Base-by-base conservation (phyloP, 2,113 vertebrate species). In the Fukomys damarensis region DNA sequence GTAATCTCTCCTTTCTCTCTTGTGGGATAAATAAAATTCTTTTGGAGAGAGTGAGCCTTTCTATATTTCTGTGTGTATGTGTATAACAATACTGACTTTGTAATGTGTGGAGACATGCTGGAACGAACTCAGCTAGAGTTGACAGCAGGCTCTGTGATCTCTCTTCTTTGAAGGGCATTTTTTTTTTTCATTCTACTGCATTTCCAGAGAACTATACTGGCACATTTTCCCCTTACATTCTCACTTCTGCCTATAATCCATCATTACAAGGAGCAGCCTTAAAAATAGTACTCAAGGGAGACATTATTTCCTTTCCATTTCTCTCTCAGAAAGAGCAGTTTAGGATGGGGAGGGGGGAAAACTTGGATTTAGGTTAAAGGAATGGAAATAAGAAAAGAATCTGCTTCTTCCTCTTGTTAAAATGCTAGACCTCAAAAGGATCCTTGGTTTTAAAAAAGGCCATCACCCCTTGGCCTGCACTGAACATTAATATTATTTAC, bases 281-380 rank as follows among this genome's bases (percentile, higher is more conserved):
- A 96, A 96, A 72, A 46, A 90, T 46, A 24, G 96, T 52, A 81
- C 94, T 82, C 89, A 2, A 24, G 72, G 77, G 94, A 97, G 76
- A 93, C 88, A 68, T 95, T 66, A 97, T 95, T 83, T 95, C 91
- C 66, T 97, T 84, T 97, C 98, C 56, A 77, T 63, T 83, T 91
- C 84, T 96, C 89, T 95, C 86, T 91, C 83, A 87, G 91, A 97
- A 97, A 95, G 82, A 96, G 65, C 95, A 94, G n/a, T 84, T 95
- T 91, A 90, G 32, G 89, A 59, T 46, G 12, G 79, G 24, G 76
- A 79, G 32, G 30, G 30, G 30, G 46, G 9, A 14, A 3, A 65
- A 59, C 88, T 28, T 56, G n/a, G 70, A 61, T 90, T 95, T 86
- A 88, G 46, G 59, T 90, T 95, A 94, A 85, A 96, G 83, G 81